A percentile compares a stretch with the other conserved stretches of the same genome.
These are phyloP conservation scores for Callionymus lyra DNA, from an alignment of 2,113 vertebrate species.

Conservation along the genomic window DNA sequence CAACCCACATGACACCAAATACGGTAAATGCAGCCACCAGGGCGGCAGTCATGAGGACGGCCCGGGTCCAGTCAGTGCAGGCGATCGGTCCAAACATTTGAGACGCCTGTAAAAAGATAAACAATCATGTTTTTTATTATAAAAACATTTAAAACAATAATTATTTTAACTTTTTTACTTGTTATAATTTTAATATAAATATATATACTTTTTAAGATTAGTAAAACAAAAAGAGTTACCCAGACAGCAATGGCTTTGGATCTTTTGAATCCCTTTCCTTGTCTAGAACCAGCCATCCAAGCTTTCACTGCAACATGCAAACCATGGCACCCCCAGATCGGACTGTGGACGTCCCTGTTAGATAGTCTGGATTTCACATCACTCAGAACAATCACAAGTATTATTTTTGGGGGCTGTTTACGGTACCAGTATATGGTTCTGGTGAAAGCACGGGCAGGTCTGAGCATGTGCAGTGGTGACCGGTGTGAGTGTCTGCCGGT, in stretches of 20 bases:
- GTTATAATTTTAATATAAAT: too few species aligned
- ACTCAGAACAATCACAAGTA: too few species aligned
- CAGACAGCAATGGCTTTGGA: conserved; percentile 34
- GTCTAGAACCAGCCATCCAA: conserved; percentile 32
- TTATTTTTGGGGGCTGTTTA: not conserved
- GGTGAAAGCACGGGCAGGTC: conserved; percentile 37
- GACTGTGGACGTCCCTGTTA: conserved; percentile 39
- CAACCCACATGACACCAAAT: conserved; percentile 35
- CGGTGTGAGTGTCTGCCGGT: conserved; percentile 15
- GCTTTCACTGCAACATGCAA: conserved; percentile 35
- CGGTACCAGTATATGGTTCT: conserved; percentile 40
- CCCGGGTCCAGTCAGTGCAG: conserved; percentile 43
- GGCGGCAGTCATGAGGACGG: conserved; percentile 34
- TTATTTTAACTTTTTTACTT: too few species aligned
- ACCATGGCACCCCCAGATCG: conserved; percentile 33
- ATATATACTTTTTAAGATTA: too few species aligned
- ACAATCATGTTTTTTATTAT: not conserved
- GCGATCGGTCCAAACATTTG: conserved; percentile 17
- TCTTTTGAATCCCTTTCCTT: conserved; percentile 27
- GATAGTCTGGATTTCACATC: not conserved
- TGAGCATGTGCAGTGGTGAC: conserved; percentile 29
- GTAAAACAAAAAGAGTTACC: conserved; percentile 46
- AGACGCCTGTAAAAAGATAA: conserved; percentile 36
- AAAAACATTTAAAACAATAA: not conserved
- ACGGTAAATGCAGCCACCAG: conserved; percentile 46